These are phyloP conservation scores for Balaeniceps rex DNA, from an alignment of 2,113 vertebrate genomes.

Conservation along the genomic window DNA sequence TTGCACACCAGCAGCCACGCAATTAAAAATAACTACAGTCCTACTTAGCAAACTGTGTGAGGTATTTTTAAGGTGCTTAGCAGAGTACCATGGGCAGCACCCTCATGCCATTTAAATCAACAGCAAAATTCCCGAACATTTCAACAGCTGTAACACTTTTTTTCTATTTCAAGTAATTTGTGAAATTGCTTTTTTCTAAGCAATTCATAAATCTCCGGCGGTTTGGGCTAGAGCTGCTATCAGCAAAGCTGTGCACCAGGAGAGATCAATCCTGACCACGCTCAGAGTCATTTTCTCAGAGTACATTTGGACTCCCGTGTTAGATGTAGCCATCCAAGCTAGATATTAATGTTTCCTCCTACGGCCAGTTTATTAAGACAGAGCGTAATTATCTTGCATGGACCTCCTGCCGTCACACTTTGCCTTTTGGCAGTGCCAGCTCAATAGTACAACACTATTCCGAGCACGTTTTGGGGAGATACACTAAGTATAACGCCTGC, in stretches of 20 bases:
- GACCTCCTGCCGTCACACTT: not conserved
- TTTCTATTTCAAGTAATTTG: not conserved
- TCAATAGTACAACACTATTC: rapidly evolving
- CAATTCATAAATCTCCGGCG: not conserved
- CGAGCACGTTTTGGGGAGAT: rapidly evolving
- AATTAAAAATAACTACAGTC: too few species aligned
- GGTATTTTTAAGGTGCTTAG: not conserved
- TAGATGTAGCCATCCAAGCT: not conserved
- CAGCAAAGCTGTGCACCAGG: not conserved
- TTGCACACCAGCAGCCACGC: not conserved
- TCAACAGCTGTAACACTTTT: not conserved
- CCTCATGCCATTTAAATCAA: not conserved
- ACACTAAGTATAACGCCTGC: rapidly evolving
- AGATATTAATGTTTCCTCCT: not conserved
- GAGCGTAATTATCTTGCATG: not conserved
- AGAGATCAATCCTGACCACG: not conserved
- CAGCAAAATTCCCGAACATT: too few species aligned
- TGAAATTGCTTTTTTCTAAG: not conserved
- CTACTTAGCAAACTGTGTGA: rapidly evolving
- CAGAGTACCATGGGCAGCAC: rapidly evolving
- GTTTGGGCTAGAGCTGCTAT: not conserved
- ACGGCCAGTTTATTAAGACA: not conserved
- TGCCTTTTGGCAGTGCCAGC: not conserved
- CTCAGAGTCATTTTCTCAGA: not conserved
- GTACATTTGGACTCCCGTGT: not conserved